A percentile compares a stretch with the other conserved stretches of the same genome.
Conservation (phyloP, 2,797 vertebrate species). For the Propithecus perrieri region DNA sequence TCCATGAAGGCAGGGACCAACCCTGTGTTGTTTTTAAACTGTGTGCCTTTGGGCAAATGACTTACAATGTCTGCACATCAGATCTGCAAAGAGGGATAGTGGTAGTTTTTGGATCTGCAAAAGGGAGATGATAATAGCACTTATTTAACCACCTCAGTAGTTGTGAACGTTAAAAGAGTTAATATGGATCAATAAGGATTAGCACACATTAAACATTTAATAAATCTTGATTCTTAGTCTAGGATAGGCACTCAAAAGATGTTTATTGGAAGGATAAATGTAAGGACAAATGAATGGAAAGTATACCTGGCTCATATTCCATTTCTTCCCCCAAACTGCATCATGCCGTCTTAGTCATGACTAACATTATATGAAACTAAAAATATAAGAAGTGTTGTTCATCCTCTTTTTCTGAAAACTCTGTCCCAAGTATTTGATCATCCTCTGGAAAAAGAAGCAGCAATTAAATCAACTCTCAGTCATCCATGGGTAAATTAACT, state of each 20-base stretch:
- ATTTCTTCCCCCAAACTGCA: background rate
- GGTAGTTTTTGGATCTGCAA: background rate
- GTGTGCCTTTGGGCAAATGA: background rate
- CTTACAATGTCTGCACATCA: background rate
- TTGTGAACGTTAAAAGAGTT: background rate
- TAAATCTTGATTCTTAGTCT: background rate
- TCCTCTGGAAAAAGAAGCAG: conserved; percentile 42
- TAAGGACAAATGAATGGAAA: background rate
- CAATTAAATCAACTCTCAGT: conserved; percentile 26
- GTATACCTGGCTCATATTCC: background rate
- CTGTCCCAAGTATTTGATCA: conserved; percentile 17
- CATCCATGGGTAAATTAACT: background rate
- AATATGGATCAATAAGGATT: background rate
- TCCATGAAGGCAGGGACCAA: background rate
- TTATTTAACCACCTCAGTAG: background rate
- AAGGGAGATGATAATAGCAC: background rate
- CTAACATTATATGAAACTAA: conserved; percentile 34
- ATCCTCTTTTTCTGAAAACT: conserved; percentile 36
- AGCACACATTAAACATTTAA: background rate
- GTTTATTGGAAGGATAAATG: background rate
- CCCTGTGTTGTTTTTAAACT: background rate
- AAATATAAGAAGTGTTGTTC: background rate
- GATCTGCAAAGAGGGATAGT: background rate
- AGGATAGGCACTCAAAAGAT: background rate
- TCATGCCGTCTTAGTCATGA: background rate